Evolutionary conservation across 2,888 invertebrate species (phyloP).

Genomic region (Seira musarum): DNA sequence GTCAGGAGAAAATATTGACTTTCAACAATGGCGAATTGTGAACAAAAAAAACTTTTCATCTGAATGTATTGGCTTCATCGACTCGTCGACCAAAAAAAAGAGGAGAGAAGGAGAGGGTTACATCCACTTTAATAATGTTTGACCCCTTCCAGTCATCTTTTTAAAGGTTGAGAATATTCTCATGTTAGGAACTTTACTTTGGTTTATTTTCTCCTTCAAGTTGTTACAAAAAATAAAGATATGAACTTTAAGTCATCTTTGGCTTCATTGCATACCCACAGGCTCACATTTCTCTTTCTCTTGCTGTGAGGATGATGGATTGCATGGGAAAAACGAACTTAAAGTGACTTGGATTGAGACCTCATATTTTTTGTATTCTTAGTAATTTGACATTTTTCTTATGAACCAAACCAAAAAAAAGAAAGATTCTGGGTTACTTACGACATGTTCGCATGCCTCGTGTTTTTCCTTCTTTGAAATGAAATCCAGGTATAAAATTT

Average conservation of each 20-base stretch:
- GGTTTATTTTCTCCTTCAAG: neutral
- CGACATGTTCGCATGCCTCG: no score
- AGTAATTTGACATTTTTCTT: neutral
- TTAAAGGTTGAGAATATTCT: neutral
- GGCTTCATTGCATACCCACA: neutral
- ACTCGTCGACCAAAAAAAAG: neutral
- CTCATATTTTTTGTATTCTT: slow-evolving; percentile 1
- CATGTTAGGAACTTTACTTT: neutral
- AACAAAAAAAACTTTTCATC: neutral
- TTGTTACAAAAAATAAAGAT: neutral
- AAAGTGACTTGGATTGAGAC: neutral
- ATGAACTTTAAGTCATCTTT: neutral
- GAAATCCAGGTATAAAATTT: no score
- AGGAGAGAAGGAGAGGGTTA: neutral
- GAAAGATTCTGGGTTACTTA: no score
- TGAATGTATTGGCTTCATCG: neutral
- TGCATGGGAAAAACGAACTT: neutral
- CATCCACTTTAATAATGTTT: neutral
- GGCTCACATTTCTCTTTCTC: no score
- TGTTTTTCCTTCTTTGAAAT: no score
- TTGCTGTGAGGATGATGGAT: no score
- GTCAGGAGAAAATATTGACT: neutral
- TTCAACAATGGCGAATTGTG: neutral
- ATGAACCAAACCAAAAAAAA: neutral
- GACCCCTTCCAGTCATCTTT: neutral